phyloP scores from a whole-genome alignment of 2,888 invertebrate species.

The Eupelmus urozonus region DNA sequence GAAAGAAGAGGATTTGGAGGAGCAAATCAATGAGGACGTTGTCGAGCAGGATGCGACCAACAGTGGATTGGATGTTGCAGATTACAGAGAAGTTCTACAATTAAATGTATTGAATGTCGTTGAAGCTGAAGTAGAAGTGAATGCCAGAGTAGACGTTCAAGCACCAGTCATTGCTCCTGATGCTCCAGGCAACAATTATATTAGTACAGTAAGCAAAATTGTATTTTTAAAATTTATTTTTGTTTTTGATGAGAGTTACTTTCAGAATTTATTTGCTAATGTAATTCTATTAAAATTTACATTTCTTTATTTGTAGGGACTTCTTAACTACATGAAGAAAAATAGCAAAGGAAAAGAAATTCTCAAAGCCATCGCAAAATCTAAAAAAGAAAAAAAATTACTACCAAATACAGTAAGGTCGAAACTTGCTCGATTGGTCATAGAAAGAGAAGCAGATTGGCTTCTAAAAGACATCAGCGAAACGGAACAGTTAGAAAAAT shows the following conservation, averaged over 20 bases:
- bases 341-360: background rate
- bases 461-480: background rate
- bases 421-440: background rate
- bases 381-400: background rate
- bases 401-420: background rate
- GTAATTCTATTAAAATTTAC: background rate
- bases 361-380: constrained; percentile 7
- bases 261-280: background rate
- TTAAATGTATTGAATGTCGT: no score
- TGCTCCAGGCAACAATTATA: constrained; percentile 6
- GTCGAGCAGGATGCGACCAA: background rate
- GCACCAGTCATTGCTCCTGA: background rate
- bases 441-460: constrained; percentile 12
- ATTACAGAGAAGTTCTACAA: background rate
- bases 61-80: background rate
- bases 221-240: background rate
- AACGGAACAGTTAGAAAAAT: constrained; percentile 16
- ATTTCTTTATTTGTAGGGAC: constrained; percentile 16
- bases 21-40: background rate
- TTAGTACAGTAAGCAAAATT: constrained; percentile 17
- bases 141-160: background rate
- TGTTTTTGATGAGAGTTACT: background rate
- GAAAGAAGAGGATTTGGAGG: background rate
- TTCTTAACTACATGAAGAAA: constrained; percentile 13
- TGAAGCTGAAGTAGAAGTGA: background rate